A percentile compares a stretch with the other conserved stretches of the same genome.
Evolutionary conservation across 2,113 vertebrate genomes (phyloP).

Genomic region (Lepus timidus): DNA sequence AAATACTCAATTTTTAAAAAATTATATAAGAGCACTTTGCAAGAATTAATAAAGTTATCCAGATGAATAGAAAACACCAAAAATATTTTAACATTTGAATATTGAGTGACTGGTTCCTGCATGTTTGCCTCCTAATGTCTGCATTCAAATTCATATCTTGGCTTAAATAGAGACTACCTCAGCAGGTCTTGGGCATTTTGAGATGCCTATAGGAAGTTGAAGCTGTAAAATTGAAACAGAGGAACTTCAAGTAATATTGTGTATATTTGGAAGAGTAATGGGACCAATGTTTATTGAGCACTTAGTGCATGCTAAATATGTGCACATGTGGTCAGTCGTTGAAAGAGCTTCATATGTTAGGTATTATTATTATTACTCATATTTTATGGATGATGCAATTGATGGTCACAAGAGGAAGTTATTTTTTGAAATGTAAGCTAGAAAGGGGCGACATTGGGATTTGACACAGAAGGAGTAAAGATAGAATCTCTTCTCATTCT

Average conservation of each 20-base stretch:
- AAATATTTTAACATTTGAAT: background rate
- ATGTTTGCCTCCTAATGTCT: background rate
- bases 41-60: background rate
- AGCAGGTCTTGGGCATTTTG: background rate
- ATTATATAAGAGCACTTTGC: background rate
- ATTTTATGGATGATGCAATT: background rate
- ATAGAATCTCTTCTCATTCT: background rate
- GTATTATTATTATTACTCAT: background rate
- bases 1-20: background rate
- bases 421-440: conserved; percentile 1
- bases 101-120: background rate
- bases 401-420: background rate
- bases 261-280: conserved; percentile 17
- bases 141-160: background rate
- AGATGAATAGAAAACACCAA: background rate
- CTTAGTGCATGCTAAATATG: background rate
- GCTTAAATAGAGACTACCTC: background rate
- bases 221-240: background rate
- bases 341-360: background rate
- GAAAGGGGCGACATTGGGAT: background rate
- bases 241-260: background rate
- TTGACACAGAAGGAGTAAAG: background rate
- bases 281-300: conserved; percentile 5
- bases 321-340: background rate
- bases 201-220: background rate